Percentiles rank a stretch among this genome's conserved stretches.
Evolutionary conservation across 2,888 invertebrate genomes (phyloP).

Genomic region (Andrena trimmerana): DNA sequence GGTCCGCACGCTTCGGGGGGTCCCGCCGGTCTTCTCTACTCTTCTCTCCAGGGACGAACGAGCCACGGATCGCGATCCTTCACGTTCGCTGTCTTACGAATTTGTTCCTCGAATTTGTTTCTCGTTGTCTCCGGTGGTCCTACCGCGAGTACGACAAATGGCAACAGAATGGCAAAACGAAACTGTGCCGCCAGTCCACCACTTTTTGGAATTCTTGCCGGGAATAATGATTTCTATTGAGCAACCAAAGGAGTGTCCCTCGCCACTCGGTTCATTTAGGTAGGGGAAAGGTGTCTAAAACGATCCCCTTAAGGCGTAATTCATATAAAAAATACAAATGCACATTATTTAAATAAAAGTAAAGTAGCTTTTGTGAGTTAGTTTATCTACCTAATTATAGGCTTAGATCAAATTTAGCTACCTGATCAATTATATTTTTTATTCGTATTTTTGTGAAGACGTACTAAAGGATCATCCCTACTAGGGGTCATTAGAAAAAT

Average conservation of each 20-base stretch:
- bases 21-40: conserved; percentile 60
- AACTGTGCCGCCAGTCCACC: conserved; percentile 23
- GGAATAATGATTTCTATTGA: conserved; percentile 10
- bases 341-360: too few relatives aligned
- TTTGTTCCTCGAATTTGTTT: conserved; percentile 72
- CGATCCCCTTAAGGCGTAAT: too few relatives aligned
- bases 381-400: too few relatives aligned
- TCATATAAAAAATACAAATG: too few relatives aligned
- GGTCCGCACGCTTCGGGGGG: conserved; percentile 77
- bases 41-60: conserved; percentile 33
- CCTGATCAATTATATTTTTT: not conserved
- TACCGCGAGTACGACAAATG: conserved; percentile 60
- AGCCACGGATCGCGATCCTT: conserved; percentile 60
- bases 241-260: not conserved
- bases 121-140: conserved; percentile 69
- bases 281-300: too few relatives aligned
- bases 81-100: conserved; percentile 63
- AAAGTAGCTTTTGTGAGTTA: too few relatives aligned
- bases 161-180: conserved; percentile 54
- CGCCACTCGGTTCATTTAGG: not conserved
- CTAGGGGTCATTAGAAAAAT: too few relatives aligned
- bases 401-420: too few relatives aligned
- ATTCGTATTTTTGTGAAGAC: too few relatives aligned
- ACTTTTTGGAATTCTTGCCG: conserved; percentile 31
- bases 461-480: too few relatives aligned